Percentiles rank a stretch among this genome's conserved stretches.
Evolutionary conservation across 2,113 vertebrate genomes (phyloP).

Genomic region (Shinisaurus crocodilurus): DNA sequence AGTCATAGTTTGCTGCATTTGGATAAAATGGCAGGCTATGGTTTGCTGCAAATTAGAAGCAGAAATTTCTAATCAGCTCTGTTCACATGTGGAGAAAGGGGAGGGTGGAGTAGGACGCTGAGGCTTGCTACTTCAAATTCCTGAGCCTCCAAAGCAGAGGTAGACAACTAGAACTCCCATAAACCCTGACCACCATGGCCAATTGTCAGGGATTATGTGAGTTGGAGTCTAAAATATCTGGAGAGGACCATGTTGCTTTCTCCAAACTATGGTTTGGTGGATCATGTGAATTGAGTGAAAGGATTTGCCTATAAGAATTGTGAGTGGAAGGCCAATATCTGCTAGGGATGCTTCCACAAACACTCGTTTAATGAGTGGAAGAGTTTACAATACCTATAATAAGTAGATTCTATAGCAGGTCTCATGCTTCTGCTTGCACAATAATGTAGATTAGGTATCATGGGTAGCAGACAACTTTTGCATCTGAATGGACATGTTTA

Average conservation of each 20-base stretch:
- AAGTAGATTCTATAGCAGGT: neutral
- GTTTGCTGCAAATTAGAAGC: neutral
- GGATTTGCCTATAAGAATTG: neutral
- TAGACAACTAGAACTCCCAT: too few species aligned
- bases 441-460: neutral
- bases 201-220: too few species aligned
- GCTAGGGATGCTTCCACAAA: neutral
- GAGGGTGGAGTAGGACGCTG: neutral
- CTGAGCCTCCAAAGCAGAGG: neutral
- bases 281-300: neutral
- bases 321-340: neutral
- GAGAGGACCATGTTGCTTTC: too few species aligned
- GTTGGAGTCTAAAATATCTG: too few species aligned
- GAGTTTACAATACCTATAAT: neutral
- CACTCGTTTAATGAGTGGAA: neutral
- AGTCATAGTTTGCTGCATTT: neutral
- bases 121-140: neutral
- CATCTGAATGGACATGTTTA: neutral
- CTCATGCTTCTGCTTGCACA: neutral
- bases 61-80: neutral
- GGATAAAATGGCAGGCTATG: neutral
- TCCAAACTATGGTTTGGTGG: neutral
- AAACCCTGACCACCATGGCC: too few species aligned
- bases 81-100: neutral
- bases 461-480: neutral